Evolutionary conservation across 2,888 invertebrate genomes (phyloP).

Genomic region (Aleiodes leptofemur): DNA sequence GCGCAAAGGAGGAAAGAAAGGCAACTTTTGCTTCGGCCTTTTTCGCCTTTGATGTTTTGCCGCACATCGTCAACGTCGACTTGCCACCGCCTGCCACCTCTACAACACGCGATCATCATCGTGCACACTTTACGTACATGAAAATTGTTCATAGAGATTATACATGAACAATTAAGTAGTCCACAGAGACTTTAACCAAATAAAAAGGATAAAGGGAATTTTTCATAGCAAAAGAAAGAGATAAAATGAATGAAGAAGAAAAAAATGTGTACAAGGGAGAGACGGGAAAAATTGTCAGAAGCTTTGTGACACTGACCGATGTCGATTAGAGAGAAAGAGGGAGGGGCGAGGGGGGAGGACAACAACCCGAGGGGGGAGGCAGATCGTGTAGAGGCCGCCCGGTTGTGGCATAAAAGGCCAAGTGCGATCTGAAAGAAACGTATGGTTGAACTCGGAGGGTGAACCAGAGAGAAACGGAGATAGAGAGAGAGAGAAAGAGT

Average conservation of each 20-base stretch:
- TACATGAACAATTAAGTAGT: conserved; percentile 22
- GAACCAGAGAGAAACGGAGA: conserved; percentile 32
- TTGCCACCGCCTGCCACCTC: conserved; percentile 46
- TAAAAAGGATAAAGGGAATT: not conserved
- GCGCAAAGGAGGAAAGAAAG: conserved; percentile 36
- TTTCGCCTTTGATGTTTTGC: conserved; percentile 44
- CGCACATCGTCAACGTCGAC: conserved; percentile 46
- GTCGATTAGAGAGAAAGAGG: conserved; percentile 35
- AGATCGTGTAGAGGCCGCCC: conserved; percentile 29
- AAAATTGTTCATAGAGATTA: conserved; percentile 1
- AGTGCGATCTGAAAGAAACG: conserved; percentile 49
- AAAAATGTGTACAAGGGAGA: not conserved
- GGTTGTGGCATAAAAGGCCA: conserved; percentile 47
- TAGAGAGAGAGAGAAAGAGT: conserved; percentile 7
- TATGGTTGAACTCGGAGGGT: conserved; percentile 32
- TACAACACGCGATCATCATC: conserved; percentile 48
- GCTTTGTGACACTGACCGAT: conserved; percentile 48
- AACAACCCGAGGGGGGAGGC: not conserved
- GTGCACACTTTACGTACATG: conserved; percentile 38
- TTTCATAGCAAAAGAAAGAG: not conserved
- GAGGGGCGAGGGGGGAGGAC: conserved; percentile 16
- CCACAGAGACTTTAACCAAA: conserved; percentile 4
- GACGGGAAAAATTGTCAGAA: conserved; percentile 26
- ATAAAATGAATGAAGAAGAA: not conserved
- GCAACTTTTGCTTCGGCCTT: conserved; percentile 40